phyloP scores from a whole-genome alignment of 2,888 invertebrate species.

The Drosophila peninsularis region DNA sequence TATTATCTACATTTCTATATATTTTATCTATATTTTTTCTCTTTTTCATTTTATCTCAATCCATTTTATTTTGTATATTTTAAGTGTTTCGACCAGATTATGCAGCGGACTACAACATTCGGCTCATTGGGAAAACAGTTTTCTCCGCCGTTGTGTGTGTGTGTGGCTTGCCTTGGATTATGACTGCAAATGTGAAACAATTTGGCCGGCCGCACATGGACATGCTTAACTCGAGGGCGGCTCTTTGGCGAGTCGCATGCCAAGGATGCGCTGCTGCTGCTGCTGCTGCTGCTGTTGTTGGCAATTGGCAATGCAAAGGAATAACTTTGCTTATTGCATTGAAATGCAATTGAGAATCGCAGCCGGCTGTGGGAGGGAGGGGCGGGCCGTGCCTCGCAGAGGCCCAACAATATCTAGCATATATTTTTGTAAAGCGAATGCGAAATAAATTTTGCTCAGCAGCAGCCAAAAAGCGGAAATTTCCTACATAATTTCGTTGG shows the following conservation, averaged over 20 bases:
- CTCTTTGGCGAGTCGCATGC: conserved; percentile 42
- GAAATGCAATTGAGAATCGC: conserved; percentile 73
- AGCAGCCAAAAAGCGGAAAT: conserved; percentile 60
- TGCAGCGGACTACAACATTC: too few relatives aligned
- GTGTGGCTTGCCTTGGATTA: conserved; percentile 49
- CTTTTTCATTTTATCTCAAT: too few relatives aligned
- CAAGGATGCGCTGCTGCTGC: conserved; percentile 28
- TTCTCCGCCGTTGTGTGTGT: not conserved
- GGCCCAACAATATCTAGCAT: conserved; percentile 50
- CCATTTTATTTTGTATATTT: not conserved
- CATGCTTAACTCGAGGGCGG: not conserved
- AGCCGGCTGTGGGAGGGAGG: conserved; percentile 24
- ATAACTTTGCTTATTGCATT: conserved; percentile 77
- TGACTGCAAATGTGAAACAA: conserved; percentile 57
- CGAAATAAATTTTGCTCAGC: conserved; percentile 54
- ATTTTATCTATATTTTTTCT: not conserved
- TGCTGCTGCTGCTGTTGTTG: conserved; percentile 14
- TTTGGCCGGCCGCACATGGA: conserved; percentile 19
- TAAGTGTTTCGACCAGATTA: too few relatives aligned
- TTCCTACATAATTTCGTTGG: conserved; percentile 73
- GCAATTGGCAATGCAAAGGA: conserved; percentile 62
- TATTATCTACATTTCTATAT: not conserved
- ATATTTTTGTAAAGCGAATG: conserved; percentile 52
- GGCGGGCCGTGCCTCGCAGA: not conserved
- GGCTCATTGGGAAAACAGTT: conserved; percentile 36